These are phyloP conservation scores for Burhinus oedicnemus DNA, from an alignment of 2,113 vertebrate genomes.

Conservation along the genomic window DNA sequence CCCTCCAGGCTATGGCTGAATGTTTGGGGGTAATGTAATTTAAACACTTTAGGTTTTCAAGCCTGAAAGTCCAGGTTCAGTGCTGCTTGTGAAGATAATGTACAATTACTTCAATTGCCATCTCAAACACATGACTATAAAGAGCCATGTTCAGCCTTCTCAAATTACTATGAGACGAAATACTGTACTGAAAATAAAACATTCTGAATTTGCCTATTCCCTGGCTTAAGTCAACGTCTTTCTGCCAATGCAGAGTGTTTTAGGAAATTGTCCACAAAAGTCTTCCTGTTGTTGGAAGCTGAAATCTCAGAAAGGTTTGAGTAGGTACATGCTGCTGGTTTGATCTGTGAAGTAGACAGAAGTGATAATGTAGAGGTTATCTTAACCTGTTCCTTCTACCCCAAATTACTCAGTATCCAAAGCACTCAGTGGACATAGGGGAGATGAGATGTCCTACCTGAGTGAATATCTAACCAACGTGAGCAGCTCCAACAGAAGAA, in stretches of 20 bases:
- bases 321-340: neutral
- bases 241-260: neutral
- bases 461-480: accelerated
- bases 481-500: neutral
- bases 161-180: neutral
- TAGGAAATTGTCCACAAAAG: neutral
- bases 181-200: neutral
- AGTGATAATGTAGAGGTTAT: accelerated
- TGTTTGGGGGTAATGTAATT: neutral
- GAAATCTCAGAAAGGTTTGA: neutral
- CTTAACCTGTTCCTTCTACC: neutral
- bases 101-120: neutral
- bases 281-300: neutral
- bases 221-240: neutral
- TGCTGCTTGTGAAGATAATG: neutral
- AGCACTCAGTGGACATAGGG: accelerated
- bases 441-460: neutral
- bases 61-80: neutral
- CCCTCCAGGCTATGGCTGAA: neutral
- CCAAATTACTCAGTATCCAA: neutral
- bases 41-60: neutral
- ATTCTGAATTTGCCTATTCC: neutral
- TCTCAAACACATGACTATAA: neutral
- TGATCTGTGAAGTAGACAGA: too few relatives aligned
- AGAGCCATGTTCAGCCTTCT: neutral